These are phyloP conservation scores for Dermatemys mawii DNA, from an alignment of 2,113 vertebrate genomes.

Conservation along the genomic window DNA sequence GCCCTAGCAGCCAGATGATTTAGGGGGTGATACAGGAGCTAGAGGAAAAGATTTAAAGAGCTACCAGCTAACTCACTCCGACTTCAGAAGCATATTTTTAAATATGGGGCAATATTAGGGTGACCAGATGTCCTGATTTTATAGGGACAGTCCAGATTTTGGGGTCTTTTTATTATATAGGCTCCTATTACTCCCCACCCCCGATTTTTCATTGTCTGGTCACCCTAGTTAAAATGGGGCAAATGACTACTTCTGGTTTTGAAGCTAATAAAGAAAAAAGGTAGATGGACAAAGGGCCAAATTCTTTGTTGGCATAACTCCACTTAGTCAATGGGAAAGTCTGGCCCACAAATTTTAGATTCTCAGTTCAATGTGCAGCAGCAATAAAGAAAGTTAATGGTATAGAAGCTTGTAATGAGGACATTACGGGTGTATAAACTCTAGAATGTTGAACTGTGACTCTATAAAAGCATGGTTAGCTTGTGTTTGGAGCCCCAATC, in stretches of 20 bases:
- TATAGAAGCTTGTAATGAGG: background rate
- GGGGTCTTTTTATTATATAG: no score
- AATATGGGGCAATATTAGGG: background rate
- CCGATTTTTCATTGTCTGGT: no score
- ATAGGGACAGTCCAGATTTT: no score
- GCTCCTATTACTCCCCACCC: no score
- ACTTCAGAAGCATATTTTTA: background rate
- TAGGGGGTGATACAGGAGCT: background rate
- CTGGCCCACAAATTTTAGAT: background rate
- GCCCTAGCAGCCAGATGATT: background rate
- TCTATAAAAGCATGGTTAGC: accelerated
- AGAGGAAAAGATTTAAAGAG: background rate
- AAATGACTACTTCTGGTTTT: background rate
- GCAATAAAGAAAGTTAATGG: background rate
- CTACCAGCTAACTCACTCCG: background rate
- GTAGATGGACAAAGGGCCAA: background rate
- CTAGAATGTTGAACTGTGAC: accelerated
- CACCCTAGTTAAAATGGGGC: background rate
- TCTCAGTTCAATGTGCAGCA: background rate
- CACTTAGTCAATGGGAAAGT: background rate
- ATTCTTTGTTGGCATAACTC: background rate
- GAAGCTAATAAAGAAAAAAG: background rate
- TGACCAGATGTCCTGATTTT: no score
- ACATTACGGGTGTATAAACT: accelerated
- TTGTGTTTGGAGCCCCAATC: background rate